phyloP scores from a whole-genome alignment of 2,888 invertebrate species.

The Heliconius aoede region DNA sequence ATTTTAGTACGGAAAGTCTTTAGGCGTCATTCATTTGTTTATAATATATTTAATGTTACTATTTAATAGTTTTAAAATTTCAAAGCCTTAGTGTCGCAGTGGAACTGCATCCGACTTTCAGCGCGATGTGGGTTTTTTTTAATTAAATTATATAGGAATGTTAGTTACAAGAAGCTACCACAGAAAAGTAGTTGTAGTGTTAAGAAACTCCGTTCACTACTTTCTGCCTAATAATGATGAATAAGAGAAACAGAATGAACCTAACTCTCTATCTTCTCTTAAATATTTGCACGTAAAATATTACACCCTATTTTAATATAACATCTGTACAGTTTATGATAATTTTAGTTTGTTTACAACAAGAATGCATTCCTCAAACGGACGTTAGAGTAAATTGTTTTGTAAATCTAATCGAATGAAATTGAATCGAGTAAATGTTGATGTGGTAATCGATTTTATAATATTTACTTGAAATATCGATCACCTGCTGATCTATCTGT shows the following conservation, averaged over 20 bases:
- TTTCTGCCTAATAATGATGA: no score
- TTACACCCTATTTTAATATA: neutral
- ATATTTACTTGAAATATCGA: conserved; percentile 8
- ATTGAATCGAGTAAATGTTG: neutral
- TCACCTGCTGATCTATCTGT: neutral
- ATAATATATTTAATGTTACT: neutral
- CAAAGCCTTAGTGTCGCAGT: neutral
- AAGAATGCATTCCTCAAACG: conserved; percentile 8
- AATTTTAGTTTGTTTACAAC: neutral
- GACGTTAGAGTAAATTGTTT: conserved; percentile 9
- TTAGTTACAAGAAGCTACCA: no score
- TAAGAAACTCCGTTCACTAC: no score
- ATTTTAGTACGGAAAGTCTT: neutral
- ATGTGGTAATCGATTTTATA: neutral
- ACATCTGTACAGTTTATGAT: neutral
- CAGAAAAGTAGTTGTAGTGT: no score
- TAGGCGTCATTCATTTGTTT: neutral
- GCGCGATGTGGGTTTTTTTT: neutral
- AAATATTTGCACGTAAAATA: neutral
- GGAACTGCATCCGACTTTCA: neutral
- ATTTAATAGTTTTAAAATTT: neutral
- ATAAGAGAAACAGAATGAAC: no score
- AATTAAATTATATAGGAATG: no score
- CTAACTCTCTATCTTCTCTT: no score
- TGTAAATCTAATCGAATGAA: conserved; percentile 4